These are phyloP conservation scores for Antrozous pallidus DNA, from an alignment of 2,797 vertebrate species.

Conservation along the genomic window DNA sequence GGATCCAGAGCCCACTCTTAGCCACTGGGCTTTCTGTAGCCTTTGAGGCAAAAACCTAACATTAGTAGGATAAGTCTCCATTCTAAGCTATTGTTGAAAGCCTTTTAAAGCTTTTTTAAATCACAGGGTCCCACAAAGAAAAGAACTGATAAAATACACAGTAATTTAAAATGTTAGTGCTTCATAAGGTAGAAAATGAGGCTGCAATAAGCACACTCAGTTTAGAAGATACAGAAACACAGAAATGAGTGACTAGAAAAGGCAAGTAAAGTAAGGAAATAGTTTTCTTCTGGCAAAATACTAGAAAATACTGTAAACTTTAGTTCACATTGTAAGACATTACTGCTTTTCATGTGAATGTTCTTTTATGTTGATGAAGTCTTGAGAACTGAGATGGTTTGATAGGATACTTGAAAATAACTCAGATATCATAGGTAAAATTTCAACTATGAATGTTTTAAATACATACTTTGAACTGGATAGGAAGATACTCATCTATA, in stretches of 20 bases:
- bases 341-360: background rate
- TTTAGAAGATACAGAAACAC: background rate
- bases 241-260: background rate
- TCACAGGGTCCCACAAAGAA: conserved; percentile 14
- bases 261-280: background rate
- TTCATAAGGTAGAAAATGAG: conserved; percentile 1
- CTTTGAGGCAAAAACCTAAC: background rate
- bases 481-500: background rate
- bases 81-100: background rate
- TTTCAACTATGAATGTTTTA: conserved; percentile 1
- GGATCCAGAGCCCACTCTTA: background rate
- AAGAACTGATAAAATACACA: background rate
- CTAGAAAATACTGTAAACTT: background rate
- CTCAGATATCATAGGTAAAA: background rate
- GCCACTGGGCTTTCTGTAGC: background rate
- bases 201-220: background rate
- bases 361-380: background rate
- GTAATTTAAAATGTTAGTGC: conserved; percentile 8
- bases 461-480: background rate
- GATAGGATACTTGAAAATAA: conserved; percentile 19
- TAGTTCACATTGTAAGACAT: background rate
- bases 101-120: conserved; percentile 28
- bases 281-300: background rate
- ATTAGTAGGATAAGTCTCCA: background rate
- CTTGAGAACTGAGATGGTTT: background rate